A percentile compares a stretch with the other conserved stretches of the same genome.
phyloP scores from a whole-genome alignment of 1,140 invertebrate genomes.

The Drosophila biarmipes region DNA sequence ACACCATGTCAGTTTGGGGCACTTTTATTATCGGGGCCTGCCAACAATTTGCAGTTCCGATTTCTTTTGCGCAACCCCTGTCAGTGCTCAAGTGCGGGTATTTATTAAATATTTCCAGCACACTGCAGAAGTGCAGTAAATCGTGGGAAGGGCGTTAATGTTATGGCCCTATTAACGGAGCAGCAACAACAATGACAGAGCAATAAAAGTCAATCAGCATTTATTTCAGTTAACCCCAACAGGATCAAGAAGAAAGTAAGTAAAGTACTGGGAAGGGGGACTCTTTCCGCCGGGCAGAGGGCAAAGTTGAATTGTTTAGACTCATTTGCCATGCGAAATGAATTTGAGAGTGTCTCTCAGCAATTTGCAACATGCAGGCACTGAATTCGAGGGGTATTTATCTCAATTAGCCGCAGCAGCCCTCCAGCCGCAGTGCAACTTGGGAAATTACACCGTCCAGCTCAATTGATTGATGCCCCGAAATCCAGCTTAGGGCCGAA shows the following conservation, averaged over 20 bases:
- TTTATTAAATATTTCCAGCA: conserved; percentile 63
- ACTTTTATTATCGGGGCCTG: conserved; percentile 57
- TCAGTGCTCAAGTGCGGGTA: background rate
- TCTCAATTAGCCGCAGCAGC: conserved; percentile 58
- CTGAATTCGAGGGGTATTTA: conserved; percentile 38
- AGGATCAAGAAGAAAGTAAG: conserved; percentile 40
- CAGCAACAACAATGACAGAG: conserved; percentile 49
- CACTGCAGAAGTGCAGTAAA: conserved; percentile 68
- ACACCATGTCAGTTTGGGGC: conserved; percentile 60
- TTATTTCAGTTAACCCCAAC: conserved; percentile 76
- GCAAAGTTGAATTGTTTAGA: conserved; percentile 61
- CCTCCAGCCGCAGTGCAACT: conserved; percentile 33
- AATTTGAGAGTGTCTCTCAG: conserved; percentile 35
- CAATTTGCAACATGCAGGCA: conserved; percentile 36
- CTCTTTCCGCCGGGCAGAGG: background rate
- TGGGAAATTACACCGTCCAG: conserved; percentile 20
- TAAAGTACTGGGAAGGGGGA: background rate
- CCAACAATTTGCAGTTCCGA: conserved; percentile 73
- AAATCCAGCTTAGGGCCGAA: conserved; percentile 19
- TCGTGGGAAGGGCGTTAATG: conserved; percentile 57
- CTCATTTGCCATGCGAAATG: conserved; percentile 61
- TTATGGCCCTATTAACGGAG: conserved; percentile 65
- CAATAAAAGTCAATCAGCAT: conserved; percentile 81
- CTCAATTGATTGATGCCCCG: conserved; percentile 31
- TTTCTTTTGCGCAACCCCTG: conserved; percentile 33